Conservation (phyloP, 2,888 invertebrate genomes). For the Leuctra nigra region DNA sequence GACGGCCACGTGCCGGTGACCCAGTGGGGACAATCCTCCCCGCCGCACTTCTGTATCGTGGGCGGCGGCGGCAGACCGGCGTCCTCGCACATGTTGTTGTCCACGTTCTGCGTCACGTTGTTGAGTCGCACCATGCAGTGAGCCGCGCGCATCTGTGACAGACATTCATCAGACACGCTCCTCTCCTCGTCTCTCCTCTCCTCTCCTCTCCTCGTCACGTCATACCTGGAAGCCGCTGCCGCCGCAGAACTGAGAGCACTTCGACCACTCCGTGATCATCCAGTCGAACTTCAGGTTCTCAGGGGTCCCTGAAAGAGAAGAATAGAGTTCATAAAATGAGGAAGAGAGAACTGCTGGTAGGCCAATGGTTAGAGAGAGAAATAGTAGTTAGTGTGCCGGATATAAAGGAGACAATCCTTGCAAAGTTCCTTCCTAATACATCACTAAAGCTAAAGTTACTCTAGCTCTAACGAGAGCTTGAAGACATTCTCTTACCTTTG, state of each 20-base stretch:
- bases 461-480: too few species aligned
- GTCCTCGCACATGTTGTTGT: conserved; percentile 60
- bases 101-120: conserved; percentile 52
- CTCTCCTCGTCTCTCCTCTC: too few species aligned
- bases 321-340: too few species aligned
- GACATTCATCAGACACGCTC: background rate
- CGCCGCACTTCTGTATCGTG: conserved; percentile 58
- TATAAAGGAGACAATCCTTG: too few species aligned
- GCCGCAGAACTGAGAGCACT: conserved; percentile 78
- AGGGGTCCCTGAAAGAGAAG: conserved; percentile 35
- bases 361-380: too few species aligned
- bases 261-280: conserved; percentile 79
- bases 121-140: conserved; percentile 61
- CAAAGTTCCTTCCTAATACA: too few species aligned
- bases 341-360: too few species aligned
- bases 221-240: conserved; percentile 59
- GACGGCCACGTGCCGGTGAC: conserved; percentile 60
- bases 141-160: conserved; percentile 58
- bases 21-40: conserved; percentile 68
- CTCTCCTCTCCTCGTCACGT: too few species aligned
- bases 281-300: conserved; percentile 62
- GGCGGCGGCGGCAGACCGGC: conserved; percentile 58
- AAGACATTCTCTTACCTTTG: conserved; percentile 26
- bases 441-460: too few species aligned
- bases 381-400: too few species aligned